Base-by-base conservation (phyloP, 2,113 vertebrate species). In the Hypanus sabinus region DNA sequence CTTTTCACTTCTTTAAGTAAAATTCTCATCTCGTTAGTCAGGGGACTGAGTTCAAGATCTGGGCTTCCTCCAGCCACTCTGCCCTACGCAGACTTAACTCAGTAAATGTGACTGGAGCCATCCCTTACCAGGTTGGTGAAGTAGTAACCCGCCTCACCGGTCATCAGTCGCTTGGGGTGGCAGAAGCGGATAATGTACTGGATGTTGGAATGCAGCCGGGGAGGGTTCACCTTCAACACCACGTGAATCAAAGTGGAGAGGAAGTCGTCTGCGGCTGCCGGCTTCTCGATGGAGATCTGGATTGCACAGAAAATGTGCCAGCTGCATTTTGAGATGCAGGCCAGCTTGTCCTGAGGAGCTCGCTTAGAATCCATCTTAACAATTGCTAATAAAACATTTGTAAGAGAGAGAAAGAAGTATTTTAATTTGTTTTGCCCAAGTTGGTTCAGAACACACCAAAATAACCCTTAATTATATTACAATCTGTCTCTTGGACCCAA, bases 321-420 rank as follows among this genome's bases (percentile, higher is more conserved):
- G 94, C 97, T 96, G 95, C 97, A 97, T 94, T 96, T 97, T 81
- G 95, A 96, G 93, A 97, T 95, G 16, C 97, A 97, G 0, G 95
- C 87, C 5, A 97, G 96, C 95, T 97, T 97, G 95, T 97, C 97
- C 95, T 97, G 97, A 24, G 97, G 97, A 0, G 97, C 96, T 92
- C 97, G 96, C 95, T 97, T 97, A 88, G 97, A 97, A 88, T 97
- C 97, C 97, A 97, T 97, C 95, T 97, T 97, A 30, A 97, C 96
- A 87, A 97, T 96, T 36, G 97, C 97, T 97, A 94, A 36, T 36
- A 76, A 76, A 76, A 10, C 8, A 76, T 24, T 76, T 76, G 24
- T 2, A 9, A 24, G 27, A 76, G 75, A 76, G 46, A 30, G 27
- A 24, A 27, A 76, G 75, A 76, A 76, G 30, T 1, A 76, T 76